A percentile compares a stretch with the other conserved stretches of the same genome.
phyloP scores from a whole-genome alignment of 2,888 invertebrate genomes.

The Sipha maydis region DNA sequence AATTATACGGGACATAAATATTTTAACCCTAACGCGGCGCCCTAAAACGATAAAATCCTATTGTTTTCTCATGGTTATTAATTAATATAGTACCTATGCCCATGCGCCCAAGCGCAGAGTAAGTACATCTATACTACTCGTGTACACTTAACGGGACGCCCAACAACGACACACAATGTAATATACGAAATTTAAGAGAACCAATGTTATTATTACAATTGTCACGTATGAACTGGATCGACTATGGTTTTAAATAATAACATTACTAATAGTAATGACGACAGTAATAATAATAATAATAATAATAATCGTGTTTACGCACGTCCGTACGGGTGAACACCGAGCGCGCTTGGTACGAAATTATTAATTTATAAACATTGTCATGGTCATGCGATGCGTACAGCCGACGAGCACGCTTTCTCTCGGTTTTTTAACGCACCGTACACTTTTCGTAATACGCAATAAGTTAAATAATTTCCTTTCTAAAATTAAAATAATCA shows the following conservation, averaged over 20 bases:
- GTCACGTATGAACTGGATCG: background rate
- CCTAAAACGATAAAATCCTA: background rate
- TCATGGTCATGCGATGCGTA: slow-evolving; percentile 58
- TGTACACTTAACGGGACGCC: too few species aligned
- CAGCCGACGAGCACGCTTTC: slow-evolving; percentile 23
- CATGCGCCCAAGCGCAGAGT: too few species aligned
- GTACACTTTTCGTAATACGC: slow-evolving; percentile 34
- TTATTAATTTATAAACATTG: slow-evolving; percentile 47
- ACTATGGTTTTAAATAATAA: background rate
- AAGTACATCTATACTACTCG: too few species aligned
- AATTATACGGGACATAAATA: background rate
- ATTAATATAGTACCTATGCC: background rate
- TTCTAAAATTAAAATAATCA: slow-evolving; percentile 45
- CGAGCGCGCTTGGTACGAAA: background rate
- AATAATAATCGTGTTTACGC: background rate
- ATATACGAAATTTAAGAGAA: background rate
- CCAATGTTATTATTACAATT: background rate
- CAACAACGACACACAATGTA: too few species aligned
- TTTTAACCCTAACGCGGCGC: background rate
- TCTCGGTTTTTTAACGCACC: slow-evolving; percentile 50
- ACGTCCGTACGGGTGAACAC: background rate
- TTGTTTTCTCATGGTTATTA: background rate
- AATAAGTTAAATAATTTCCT: slow-evolving; percentile 55
- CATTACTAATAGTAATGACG: background rate
- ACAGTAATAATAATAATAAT: background rate